Evolutionary conservation across 2,113 vertebrate genomes (phyloP).

Genomic region (Forbesichthys agassizii): DNA sequence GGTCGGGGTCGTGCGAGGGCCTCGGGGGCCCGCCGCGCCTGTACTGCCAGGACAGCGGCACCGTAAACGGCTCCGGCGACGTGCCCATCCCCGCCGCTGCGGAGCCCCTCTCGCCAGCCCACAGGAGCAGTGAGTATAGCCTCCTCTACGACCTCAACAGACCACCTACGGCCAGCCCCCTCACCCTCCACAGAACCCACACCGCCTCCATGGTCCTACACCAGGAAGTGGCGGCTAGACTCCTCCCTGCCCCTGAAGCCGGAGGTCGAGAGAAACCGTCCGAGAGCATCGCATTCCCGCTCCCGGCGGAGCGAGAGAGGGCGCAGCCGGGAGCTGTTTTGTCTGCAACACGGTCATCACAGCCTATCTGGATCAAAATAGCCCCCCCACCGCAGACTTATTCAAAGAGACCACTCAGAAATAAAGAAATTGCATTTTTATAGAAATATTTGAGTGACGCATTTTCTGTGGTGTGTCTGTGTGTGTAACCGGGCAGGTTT

Average conservation of each 20-base stretch:
- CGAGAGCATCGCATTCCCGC: neutral
- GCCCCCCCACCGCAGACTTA: neutral
- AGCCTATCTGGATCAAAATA: neutral
- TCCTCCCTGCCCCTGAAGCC: neutral
- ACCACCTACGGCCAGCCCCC: neutral
- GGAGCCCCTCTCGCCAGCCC: conserved; percentile 45
- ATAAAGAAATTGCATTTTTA: neutral
- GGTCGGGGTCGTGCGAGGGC: conserved; percentile 84
- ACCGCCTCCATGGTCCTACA: conserved; percentile 2
- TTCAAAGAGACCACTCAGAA: neutral
- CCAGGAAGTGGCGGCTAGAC: conserved; percentile 8
- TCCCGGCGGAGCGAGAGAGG: conserved; percentile 12
- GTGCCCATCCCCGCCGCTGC: conserved; percentile 42
- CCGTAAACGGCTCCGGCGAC: conserved; percentile 63
- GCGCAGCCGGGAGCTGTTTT: neutral
- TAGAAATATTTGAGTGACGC: no score
- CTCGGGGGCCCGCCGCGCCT: conserved; percentile 78
- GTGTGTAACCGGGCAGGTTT: no score
- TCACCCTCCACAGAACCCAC: neutral
- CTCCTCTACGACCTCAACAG: conserved; percentile 8
- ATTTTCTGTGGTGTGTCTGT: no score
- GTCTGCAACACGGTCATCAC: neutral
- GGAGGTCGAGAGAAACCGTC: conserved; percentile 6
- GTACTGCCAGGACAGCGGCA: conserved; percentile 48
- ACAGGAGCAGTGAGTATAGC: conserved; percentile 64